phyloP scores from a whole-genome alignment of 2,113 vertebrate genomes.

The Oriolus oriolus region DNA sequence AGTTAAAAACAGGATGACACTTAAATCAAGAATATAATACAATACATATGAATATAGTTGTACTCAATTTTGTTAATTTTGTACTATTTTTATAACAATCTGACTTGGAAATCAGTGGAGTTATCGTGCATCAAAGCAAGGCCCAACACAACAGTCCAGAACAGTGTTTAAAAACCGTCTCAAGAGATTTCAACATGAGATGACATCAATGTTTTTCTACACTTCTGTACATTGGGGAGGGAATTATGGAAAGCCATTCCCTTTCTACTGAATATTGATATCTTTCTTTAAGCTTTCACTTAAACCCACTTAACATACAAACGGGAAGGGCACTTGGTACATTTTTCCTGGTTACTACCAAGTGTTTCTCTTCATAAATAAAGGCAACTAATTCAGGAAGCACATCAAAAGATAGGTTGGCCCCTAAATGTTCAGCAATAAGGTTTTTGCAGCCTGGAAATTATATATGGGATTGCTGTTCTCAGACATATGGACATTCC shows the following conservation, averaged over 20 bases:
- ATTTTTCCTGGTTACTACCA: not conserved
- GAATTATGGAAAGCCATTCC: not conserved
- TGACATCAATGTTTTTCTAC: not conserved
- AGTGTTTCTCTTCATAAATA: not conserved
- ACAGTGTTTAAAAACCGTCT: not conserved
- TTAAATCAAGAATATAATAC: not conserved
- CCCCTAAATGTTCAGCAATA: not conserved
- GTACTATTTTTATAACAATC: not conserved
- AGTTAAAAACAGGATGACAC: not conserved
- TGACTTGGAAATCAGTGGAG: not conserved
- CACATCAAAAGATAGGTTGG: not conserved
- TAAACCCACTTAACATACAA: not conserved
- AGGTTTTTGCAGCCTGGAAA: not conserved
- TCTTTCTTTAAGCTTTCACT: not conserved
- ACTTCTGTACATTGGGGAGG: accelerated
- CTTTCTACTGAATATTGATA: not conserved
- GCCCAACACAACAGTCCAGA: not conserved
- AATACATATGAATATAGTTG: not conserved
- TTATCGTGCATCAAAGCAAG: not conserved
- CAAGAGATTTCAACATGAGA: not conserved
- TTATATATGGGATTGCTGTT: not conserved
- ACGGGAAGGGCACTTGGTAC: not conserved
- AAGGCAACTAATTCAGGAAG: not conserved
- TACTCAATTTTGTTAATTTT: not conserved
- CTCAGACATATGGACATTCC: not conserved